Evolutionary conservation across 2,888 invertebrate genomes (phyloP).

Genomic region (Epinotia brunnichana): DNA sequence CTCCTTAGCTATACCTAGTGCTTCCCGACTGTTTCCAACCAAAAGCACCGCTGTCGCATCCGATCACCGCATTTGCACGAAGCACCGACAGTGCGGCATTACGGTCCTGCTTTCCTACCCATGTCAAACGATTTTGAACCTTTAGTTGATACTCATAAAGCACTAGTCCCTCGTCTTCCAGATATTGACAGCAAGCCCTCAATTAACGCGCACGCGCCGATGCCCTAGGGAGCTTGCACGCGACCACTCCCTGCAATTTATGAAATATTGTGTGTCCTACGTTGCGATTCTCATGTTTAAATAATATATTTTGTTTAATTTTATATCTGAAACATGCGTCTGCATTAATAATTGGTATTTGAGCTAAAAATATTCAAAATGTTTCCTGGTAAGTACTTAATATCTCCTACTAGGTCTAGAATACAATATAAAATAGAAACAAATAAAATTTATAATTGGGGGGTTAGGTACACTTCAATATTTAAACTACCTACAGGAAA

Average conservation of each 20-base stretch:
- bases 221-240: conserved; percentile 73
- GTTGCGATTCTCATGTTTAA: conserved; percentile 40
- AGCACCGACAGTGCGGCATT: conserved; percentile 67
- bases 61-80: conserved; percentile 73
- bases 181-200: conserved; percentile 59
- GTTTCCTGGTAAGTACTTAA: too few species aligned
- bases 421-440: too few species aligned
- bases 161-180: background rate
- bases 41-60: conserved; percentile 69
- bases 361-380: background rate
- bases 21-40: conserved; percentile 64
- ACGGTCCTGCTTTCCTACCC: conserved; percentile 16
- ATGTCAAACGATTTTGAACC: background rate
- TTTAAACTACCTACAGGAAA: too few species aligned
- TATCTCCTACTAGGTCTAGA: too few species aligned
- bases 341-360: conserved; percentile 19
- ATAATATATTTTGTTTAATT: conserved; percentile 20
- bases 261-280: conserved; percentile 59
- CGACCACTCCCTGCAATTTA: conserved; percentile 73
- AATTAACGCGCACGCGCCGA: conserved; percentile 76
- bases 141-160: background rate
- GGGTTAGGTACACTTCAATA: too few species aligned
- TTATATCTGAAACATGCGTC: conserved; percentile 9
- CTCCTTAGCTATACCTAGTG: conserved; percentile 49
- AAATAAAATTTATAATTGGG: too few species aligned